Evolutionary conservation across 2,888 invertebrate species (phyloP), one percentile per base, ranked within the genome.

Genomic region (Cephalotes varians): DNA sequence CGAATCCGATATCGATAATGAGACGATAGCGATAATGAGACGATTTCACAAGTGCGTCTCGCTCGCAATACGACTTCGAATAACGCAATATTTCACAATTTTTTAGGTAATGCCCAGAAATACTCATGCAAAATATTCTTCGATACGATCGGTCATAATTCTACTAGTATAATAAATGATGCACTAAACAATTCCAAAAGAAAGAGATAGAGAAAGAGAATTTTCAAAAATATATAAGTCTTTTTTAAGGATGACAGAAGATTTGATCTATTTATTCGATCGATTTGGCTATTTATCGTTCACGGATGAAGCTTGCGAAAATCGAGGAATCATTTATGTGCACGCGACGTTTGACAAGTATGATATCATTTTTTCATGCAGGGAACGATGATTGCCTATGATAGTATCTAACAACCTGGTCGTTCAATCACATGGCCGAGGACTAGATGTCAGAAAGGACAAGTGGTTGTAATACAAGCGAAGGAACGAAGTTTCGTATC

Each of bases 391-490:
- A 34, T 69, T 69, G 21, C 44, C 56, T 44, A 44, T 21, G 77
- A 69, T 69, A 79, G 12, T 44, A 69, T 79, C 69, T 58, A 58
- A 69, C 56, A 56, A 58, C 58, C 77, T 69, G 44, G 54, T 21
- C 67, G 40, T 67, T 67, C 76, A 54, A 21, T 56, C 21, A 31
- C 7, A 54, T 56, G 69, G 67, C 54, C 31, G 31, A 44, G 21
- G 34, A 6, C 40, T 67, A 69, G 44, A 79, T 69, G 69, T 79
- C 69, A 79, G 56, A 44, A 47, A 58, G 44, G 69, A 69, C 77
- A 69, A 79, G 77, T 79, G 56, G 56, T 69, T 44, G 56, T 69
- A 58, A 69, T 79, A 56, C 77, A 79, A 76, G 56, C 56, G 56
- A 31, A 56, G 69, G 34, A 69, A 79, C 56, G 69, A 56, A n/a